Evolutionary conservation across 2,113 vertebrate genomes (phyloP).

Genomic region (Brienomyrus longianalis): DNA sequence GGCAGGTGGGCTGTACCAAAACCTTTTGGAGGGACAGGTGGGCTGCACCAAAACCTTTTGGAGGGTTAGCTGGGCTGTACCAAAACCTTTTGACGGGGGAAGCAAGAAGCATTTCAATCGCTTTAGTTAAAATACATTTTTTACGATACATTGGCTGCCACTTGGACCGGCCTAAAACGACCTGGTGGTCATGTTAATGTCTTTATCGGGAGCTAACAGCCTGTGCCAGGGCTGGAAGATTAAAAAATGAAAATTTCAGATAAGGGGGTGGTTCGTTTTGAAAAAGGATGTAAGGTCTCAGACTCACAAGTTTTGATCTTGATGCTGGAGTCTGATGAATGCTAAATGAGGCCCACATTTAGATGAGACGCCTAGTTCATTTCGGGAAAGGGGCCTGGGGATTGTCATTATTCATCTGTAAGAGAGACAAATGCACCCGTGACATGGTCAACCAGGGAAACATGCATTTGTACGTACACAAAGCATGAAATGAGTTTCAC

Average conservation of each 20-base stretch:
- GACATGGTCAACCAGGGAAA: background rate
- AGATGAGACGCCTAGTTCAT: background rate
- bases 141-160: background rate
- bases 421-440: background rate
- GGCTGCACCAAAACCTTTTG: background rate
- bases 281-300: background rate
- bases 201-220: constrained; percentile 13
- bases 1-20: too few species aligned
- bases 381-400: background rate
- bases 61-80: background rate
- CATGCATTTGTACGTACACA: background rate
- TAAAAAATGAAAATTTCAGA: constrained; percentile 25
- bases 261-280: background rate
- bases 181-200: constrained; percentile 12
- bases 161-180: background rate
- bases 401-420: background rate
- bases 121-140: constrained; percentile 16
- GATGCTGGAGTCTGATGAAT: background rate
- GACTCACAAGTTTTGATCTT: background rate
- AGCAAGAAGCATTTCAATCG: constrained; percentile 8
- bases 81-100: background rate
- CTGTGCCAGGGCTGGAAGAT: constrained; percentile 8
- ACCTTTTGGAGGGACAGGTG: background rate
- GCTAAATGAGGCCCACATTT: background rate
- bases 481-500: background rate